These are phyloP conservation scores for Semnornis frantzii DNA, from an alignment of 2,113 vertebrate species.

Conservation along the genomic window DNA sequence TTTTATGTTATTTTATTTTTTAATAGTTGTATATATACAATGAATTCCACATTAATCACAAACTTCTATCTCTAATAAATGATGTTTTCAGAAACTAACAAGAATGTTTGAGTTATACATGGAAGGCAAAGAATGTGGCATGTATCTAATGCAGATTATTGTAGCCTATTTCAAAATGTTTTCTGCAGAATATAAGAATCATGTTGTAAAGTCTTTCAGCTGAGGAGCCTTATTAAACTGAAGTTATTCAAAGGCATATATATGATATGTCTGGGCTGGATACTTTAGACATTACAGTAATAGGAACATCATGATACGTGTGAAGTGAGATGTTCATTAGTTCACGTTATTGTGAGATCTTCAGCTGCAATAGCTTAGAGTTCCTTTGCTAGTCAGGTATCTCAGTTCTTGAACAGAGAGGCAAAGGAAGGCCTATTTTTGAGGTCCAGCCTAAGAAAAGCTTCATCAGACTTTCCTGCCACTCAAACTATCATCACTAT, in stretches of 20 bases:
- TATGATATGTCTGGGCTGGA: neutral
- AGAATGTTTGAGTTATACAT: neutral
- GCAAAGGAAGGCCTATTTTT: neutral
- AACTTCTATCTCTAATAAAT: neutral
- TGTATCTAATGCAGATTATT: neutral
- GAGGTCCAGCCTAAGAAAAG: neutral
- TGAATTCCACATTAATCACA: neutral
- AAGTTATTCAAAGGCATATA: neutral
- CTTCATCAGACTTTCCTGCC: neutral
- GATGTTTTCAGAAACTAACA: neutral
- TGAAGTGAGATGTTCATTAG: neutral
- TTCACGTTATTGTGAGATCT: neutral
- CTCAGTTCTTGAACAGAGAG: neutral
- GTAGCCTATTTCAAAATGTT: neutral
- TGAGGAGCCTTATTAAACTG: neutral
- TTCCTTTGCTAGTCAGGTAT: neutral
- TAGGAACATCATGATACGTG: neutral
- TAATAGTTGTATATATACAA: neutral
- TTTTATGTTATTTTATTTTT: neutral
- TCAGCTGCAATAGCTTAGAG: neutral
- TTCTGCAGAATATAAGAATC: slow-evolving; percentile 35
- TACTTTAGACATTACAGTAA: neutral
- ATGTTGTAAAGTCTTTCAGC: slow-evolving; percentile 7
- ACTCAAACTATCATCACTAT: neutral
- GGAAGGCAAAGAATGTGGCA: neutral